phyloP scores from a whole-genome alignment of 1,140 invertebrate genomes.

The Pseudomyrmex pallidus region DNA sequence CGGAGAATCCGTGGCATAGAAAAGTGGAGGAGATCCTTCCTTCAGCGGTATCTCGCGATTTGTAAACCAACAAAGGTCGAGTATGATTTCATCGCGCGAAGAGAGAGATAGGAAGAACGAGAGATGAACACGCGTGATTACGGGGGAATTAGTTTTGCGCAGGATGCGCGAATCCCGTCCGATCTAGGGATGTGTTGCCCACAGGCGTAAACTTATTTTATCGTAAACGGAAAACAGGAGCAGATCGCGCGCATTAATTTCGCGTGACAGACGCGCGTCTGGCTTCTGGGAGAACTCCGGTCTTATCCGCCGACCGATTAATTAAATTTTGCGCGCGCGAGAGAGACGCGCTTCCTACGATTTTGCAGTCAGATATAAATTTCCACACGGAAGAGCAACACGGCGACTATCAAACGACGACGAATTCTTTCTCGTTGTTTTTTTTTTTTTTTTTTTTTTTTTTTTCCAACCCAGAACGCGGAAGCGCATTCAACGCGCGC shows the following conservation, averaged over 20 bases:
- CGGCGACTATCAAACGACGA: constrained; percentile 26
- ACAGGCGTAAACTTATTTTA: constrained; percentile 1
- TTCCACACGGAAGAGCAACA: constrained; percentile 6
- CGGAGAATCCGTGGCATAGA: not conserved
- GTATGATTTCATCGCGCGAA: not conserved
- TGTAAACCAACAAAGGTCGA: not conserved
- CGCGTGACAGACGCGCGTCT: constrained; percentile 56
- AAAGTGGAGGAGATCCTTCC: not conserved
- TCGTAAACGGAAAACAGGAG: constrained; percentile 36
- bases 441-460: constrained; percentile 17
- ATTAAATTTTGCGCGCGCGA: constrained; percentile 69
- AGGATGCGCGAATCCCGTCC: constrained; percentile 3
- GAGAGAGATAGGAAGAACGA: too few relatives aligned
- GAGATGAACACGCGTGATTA: not conserved
- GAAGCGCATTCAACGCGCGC: constrained; percentile 1
- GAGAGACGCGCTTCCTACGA: constrained; percentile 31
- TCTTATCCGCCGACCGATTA: constrained; percentile 62
- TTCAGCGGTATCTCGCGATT: not conserved
- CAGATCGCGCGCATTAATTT: constrained; percentile 64
- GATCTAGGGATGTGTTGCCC: not conserved
- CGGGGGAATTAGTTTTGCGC: not conserved
- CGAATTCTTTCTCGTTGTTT: constrained; percentile 1
- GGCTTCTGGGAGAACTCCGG: constrained; percentile 23
- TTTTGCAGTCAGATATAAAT: constrained; percentile 31
- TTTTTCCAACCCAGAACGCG: not conserved